Evolutionary conservation across 2,888 invertebrate species (phyloP), one percentile per base, ranked within the genome.

Genomic region (Noctua pronuba): DNA sequence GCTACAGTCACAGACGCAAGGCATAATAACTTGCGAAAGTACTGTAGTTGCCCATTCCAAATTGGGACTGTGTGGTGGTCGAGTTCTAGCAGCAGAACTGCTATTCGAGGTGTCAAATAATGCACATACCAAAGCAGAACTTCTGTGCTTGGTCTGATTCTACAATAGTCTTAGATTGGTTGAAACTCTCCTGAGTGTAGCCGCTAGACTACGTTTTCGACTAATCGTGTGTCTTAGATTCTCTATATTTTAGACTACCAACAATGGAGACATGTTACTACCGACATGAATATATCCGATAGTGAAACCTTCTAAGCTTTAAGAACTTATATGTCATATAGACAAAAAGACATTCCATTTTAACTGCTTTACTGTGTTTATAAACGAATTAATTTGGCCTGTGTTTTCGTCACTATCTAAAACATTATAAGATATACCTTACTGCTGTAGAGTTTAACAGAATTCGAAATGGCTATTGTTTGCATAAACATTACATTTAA

Each of bases 401-500:
- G 52, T 55, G 69, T 55, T 55, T 69, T 55, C 55, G 3, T 69
- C 21, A 55, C 52, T 55, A 0, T 1, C 38, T 38, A 55, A 69
- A 69, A 55, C 38, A 1, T 55, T 38, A 52, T 28, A 65, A 31
- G n/a, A 28, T 18, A 77, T 60, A n/a, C 75, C 75, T 41, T 78
- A 78, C 55, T 81, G 52, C 1, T 75, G 75, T n/a, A 38, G 64
- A 65, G 6, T 65, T 38, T 16, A n/a, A n/a, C 65, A 65, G 1
- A 41, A 65, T 18, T 65, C n/a, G 2, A 65, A 16, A n/a, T 24
- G n/a, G 11, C 69, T n/a, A 24, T 49, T 24, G 8, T 49, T 24
- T 21, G 21, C 49, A 21, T 21, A 49, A 21, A 24, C 16, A 24
- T 21, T 49, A 49, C 7, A 49, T 24, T 24, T 21, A 49, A 5